phyloP scores from a whole-genome alignment of 1,140 invertebrate genomes.

The Papilio polyxenes region DNA sequence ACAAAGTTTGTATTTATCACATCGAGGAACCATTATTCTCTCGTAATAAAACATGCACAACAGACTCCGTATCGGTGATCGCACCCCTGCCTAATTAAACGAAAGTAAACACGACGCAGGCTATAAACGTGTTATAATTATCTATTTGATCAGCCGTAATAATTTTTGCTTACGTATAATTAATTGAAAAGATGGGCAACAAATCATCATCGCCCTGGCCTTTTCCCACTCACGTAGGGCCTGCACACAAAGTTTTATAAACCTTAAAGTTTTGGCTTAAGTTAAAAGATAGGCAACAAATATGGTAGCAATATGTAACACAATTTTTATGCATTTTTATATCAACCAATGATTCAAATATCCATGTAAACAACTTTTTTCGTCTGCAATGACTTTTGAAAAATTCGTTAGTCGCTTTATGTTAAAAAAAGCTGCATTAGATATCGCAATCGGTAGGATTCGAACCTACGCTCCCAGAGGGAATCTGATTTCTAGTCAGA shows the following conservation, averaged over 20 bases:
- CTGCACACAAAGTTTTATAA: no score
- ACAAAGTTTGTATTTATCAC: background rate
- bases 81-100: conserved; percentile 18
- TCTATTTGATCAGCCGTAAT: background rate
- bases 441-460: conserved; percentile 16
- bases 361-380: no score
- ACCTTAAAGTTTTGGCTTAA: no score
- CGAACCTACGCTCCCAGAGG: conserved; percentile 40
- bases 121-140: conserved; percentile 7
- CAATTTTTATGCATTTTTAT: no score
- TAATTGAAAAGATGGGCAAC: background rate
- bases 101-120: background rate
- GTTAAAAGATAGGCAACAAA: background rate
- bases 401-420: no score
- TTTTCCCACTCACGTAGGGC: no score
- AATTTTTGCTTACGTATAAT: background rate
- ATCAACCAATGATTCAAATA: no score
- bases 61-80: background rate
- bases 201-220: background rate
- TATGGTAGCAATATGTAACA: no score
- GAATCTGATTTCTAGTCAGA: conserved; percentile 40
- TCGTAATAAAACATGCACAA: conserved; percentile 19
- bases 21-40: background rate
- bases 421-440: background rate
- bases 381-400: no score